Evolutionary conservation across 2,888 invertebrate genomes (phyloP), one percentile per base, ranked within the genome.

Genomic region (Therioaphis trifolii): DNA sequence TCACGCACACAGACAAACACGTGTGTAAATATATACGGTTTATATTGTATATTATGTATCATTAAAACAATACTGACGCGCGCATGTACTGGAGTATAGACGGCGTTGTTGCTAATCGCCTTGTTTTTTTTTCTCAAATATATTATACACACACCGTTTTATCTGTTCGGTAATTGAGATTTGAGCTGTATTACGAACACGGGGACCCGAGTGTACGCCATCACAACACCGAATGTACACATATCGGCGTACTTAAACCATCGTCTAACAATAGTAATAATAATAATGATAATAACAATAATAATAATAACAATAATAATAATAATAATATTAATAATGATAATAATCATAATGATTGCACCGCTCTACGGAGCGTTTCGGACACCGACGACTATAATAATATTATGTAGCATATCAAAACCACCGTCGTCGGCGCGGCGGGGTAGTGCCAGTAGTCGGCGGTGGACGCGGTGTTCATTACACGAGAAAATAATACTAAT

Each of bases 341-440:
- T 74, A 55, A 74, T 74, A 21, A 74, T 76, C 21, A 76, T 76
- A 40, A 40, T 69, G 21, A 69, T 69, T n/a, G 43, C 43, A n/a
- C 40, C 35, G 35, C 35, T 35, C 35, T 35, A n/a, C 35, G 35
- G 35, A n/a, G n/a, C n/a, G n/a, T n/a, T n/a, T n/a, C n/a, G n/a
- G n/a, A n/a, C n/a, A n/a, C n/a, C n/a, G n/a, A n/a, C n/a, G n/a
- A n/a, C n/a, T 35, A 35, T 35, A n/a, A 35, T 35, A 35, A 35
- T 35, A 35, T 35, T 3, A 35, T 35, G 7, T 35, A n/a, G n/a
- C n/a, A n/a, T n/a, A n/a, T n/a, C n/a, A n/a, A n/a, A n/a, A n/a
- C n/a, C n/a, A n/a, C n/a, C n/a, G n/a, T n/a, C n/a, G n/a, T n/a
- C n/a, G n/a, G n/a, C n/a, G n/a, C n/a, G n/a, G n/a, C n/a, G n/a